Evolutionary conservation across 2,113 vertebrate genomes (phyloP).

Genomic region (Entomyzon cyanotis): DNA sequence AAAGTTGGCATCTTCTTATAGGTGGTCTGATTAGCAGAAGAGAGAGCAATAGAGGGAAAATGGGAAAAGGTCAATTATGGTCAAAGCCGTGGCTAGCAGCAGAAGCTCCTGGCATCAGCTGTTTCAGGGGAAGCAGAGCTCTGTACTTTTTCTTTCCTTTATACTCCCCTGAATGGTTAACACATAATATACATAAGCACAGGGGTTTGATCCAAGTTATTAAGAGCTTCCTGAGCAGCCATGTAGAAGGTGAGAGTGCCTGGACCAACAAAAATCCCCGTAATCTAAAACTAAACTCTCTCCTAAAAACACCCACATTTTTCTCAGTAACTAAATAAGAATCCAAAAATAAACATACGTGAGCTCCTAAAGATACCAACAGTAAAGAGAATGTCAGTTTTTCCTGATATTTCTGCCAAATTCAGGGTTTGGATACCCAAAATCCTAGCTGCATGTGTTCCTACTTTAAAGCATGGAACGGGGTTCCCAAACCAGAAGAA

Average conservation of each 20-base stretch:
- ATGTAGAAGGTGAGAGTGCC: not conserved
- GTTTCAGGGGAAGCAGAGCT: not conserved
- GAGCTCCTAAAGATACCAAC: not conserved
- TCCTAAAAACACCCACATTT: not conserved
- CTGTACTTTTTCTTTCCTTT: not conserved
- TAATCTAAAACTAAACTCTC: not conserved
- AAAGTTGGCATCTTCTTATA: not conserved
- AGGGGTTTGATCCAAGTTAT: not conserved
- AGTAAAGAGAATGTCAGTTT: not conserved
- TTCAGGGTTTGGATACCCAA: not conserved
- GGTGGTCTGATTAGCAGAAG: not conserved
- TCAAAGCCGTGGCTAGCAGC: not conserved
- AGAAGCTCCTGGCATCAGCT: not conserved
- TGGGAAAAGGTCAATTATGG: accelerated
- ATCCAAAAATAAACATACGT: not conserved
- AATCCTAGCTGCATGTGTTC: not conserved
- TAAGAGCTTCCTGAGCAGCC: not conserved
- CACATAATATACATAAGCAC: not conserved
- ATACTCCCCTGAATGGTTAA: not conserved
- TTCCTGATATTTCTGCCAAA: not conserved
- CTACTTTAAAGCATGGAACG: not conserved
- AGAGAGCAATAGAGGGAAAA: not conserved
- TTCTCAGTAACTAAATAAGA: not conserved
- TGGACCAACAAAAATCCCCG: not conserved
- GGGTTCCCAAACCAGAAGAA: not conserved